These are phyloP conservation scores for Dynastes hyllus DNA, from an alignment of 2,888 invertebrate species.

Conservation along the genomic window DNA sequence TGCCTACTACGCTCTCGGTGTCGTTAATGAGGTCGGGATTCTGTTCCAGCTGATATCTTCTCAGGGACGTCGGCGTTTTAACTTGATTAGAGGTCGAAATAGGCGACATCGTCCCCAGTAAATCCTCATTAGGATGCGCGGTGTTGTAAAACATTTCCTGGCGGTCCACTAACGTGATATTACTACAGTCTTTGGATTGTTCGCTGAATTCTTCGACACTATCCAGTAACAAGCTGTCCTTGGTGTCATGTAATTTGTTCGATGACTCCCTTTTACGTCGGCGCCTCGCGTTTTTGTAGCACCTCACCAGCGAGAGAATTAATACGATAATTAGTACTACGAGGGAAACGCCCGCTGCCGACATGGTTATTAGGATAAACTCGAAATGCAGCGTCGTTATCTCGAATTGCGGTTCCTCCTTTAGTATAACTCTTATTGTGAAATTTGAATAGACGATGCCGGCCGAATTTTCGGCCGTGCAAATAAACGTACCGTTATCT, in stretches of 20 bases:
- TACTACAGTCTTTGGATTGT: slow-evolving; percentile 62
- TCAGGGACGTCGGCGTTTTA: slow-evolving; percentile 74
- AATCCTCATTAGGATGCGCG: slow-evolving; percentile 66
- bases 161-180: slow-evolving; percentile 60
- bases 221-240: slow-evolving; percentile 65
- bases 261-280: slow-evolving; percentile 72
- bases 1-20: slow-evolving; percentile 76
- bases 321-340: slow-evolving; percentile 79
- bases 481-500: slow-evolving; percentile 90
- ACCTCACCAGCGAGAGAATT: slow-evolving; percentile 76
- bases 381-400: slow-evolving; percentile 76
- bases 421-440: slow-evolving; percentile 84
- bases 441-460: slow-evolving; percentile 87
- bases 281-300: slow-evolving; percentile 62
- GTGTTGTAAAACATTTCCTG: slow-evolving; percentile 63
- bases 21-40: slow-evolving; percentile 88
- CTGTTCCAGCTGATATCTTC: slow-evolving; percentile 76
- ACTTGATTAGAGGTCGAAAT: slow-evolving; percentile 71
- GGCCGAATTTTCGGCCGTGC: slow-evolving; percentile 89
- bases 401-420: slow-evolving; percentile 76
- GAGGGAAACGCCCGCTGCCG: slow-evolving; percentile 78
- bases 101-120: slow-evolving; percentile 63
- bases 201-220: slow-evolving; percentile 65
- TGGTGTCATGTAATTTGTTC: slow-evolving; percentile 60
- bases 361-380: slow-evolving; percentile 81